A percentile compares a stretch with the other conserved stretches of the same genome.
Conservation (phyloP, 2,888 invertebrate species). For the Tetrapedia diversipes region DNA sequence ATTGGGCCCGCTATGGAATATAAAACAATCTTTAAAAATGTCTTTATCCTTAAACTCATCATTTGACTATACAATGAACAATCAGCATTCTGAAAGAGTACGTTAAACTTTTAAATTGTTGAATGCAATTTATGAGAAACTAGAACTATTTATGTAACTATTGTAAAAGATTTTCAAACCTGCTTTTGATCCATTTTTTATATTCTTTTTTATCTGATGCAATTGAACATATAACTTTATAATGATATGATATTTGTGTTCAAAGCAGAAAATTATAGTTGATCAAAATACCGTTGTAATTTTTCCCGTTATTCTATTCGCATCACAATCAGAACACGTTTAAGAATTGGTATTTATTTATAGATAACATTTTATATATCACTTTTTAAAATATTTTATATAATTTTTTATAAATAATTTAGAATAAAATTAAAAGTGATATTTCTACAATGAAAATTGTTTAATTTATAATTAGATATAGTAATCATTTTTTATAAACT, state of each 20-base stretch:
- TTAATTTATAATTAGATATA: background rate
- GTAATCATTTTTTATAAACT: too few species aligned
- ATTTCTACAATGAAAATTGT: background rate
- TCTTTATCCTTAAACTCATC: constrained; percentile 73
- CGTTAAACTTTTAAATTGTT: background rate
- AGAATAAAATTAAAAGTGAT: background rate
- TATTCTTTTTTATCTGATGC: constrained; percentile 54
- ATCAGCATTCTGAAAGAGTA: constrained; percentile 48
- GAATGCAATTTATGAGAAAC: background rate
- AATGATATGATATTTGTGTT: constrained; percentile 9
- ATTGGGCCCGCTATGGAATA: constrained; percentile 69
- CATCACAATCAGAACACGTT: constrained; percentile 30
- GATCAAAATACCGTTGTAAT: constrained; percentile 73
- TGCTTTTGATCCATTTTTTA: constrained; percentile 19
- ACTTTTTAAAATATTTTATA: background rate
- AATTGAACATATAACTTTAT: constrained; percentile 10
- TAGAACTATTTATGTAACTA: background rate
- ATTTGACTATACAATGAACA: constrained; percentile 44
- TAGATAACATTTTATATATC: background rate
- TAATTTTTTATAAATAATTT: background rate
- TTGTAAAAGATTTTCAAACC: constrained; percentile 32
- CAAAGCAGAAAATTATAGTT: constrained; percentile 10
- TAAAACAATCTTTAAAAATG: constrained; percentile 70
- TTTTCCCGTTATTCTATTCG: constrained; percentile 45
- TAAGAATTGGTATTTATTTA: constrained; percentile 49